These are phyloP conservation scores for Eonycteris spelaea DNA, from an alignment of 2,113 vertebrate genomes.

Conservation along the genomic window DNA sequence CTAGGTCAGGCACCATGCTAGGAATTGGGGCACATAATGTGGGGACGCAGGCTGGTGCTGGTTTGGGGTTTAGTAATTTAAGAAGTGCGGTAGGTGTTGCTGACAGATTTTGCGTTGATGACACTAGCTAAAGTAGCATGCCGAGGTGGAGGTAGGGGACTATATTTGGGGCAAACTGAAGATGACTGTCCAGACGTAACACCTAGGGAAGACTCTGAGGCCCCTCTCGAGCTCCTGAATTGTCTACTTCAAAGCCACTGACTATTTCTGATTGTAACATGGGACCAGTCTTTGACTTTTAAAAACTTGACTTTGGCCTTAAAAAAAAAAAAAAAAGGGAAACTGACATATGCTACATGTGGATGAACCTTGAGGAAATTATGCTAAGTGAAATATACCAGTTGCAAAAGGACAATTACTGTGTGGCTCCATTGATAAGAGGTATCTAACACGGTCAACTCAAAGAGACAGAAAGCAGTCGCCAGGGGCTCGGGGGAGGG, in stretches of 20 bases:
- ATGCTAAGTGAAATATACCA: background rate
- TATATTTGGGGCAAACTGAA: background rate
- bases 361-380: background rate
- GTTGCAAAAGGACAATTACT: background rate
- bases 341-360: background rate
- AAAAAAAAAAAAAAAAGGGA: background rate
- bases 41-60: background rate
- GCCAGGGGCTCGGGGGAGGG: background rate
- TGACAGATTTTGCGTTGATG: background rate
- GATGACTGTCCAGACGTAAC: fast-evolving
- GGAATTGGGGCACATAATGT: background rate
- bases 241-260: background rate
- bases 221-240: background rate
- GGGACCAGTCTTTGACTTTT: background rate
- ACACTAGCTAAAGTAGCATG: background rate
- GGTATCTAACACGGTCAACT: background rate
- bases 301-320: background rate
- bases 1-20: background rate
- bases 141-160: background rate
- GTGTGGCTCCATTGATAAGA: background rate
- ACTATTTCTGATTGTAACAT: background rate
- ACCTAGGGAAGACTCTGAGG: background rate
- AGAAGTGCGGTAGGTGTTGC: background rate
- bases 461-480: background rate
- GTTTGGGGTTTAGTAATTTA: background rate